Evolutionary conservation across 2,113 vertebrate genomes (phyloP).

Genomic region (Chauna torquata): DNA sequence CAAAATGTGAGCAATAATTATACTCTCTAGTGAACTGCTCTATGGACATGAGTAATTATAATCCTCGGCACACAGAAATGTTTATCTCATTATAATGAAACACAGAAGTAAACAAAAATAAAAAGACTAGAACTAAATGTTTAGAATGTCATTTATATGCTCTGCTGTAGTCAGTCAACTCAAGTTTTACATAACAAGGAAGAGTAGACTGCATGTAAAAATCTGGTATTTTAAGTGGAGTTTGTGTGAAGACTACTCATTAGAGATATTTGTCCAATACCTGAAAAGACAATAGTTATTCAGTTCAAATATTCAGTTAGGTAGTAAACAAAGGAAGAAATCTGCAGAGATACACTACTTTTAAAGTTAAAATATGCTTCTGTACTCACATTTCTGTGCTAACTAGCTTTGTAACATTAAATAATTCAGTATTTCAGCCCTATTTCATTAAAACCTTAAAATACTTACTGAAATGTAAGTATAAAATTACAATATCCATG

Average conservation of each 20-base stretch:
- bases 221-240: neutral
- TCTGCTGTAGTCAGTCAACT: neutral
- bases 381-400: neutral
- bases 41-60: neutral
- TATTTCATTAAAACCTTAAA: neutral
- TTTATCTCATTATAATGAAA: neutral
- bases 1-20: neutral
- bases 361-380: neutral
- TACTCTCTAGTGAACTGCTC: neutral
- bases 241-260: neutral
- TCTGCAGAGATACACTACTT: neutral
- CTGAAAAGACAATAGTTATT: neutral
- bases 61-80: neutral
- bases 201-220: neutral
- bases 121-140: neutral
- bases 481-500: neutral
- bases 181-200: neutral
- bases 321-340: neutral
- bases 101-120: constrained; percentile 36
- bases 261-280: neutral
- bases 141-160: neutral
- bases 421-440: neutral
- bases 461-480: neutral
- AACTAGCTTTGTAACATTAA: constrained; percentile 1
- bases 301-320: neutral